These are phyloP conservation scores for Aphis craccivora DNA, from an alignment of 1,140 invertebrate species.

Conservation along the genomic window DNA sequence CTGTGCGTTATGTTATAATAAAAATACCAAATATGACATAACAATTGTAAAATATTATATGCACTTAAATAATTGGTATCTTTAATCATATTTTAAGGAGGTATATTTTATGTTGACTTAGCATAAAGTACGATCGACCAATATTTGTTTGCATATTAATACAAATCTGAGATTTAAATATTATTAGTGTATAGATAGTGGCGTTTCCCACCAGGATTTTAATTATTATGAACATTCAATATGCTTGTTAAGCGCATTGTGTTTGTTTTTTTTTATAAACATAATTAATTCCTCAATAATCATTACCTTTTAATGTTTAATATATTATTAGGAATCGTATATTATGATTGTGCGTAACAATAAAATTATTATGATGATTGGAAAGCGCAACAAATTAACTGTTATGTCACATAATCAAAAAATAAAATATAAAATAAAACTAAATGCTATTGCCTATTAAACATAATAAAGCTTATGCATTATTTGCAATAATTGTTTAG, in stretches of 20 bases:
- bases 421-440: neutral
- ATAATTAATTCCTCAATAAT: neutral
- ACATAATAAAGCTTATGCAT: neutral
- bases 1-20: neutral
- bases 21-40: neutral
- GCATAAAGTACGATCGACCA: neutral
- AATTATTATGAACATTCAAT: neutral
- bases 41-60: neutral
- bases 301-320: neutral
- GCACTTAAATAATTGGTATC: neutral
- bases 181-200: neutral
- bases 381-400: neutral
- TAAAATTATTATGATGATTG: neutral
- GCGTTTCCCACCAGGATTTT: neutral
- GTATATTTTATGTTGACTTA: neutral
- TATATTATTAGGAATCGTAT: neutral
- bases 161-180: neutral
- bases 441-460: too few relatives aligned
- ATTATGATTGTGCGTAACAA: neutral
- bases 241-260: neutral
- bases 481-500: neutral
- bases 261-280: neutral
- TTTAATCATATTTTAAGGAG: neutral
- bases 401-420: neutral
- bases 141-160: neutral